A percentile compares a stretch with the other conserved stretches of the same genome.
These are phyloP conservation scores for Eustalomyia histrio DNA, from an alignment of 2,888 invertebrate species.

Conservation along the genomic window DNA sequence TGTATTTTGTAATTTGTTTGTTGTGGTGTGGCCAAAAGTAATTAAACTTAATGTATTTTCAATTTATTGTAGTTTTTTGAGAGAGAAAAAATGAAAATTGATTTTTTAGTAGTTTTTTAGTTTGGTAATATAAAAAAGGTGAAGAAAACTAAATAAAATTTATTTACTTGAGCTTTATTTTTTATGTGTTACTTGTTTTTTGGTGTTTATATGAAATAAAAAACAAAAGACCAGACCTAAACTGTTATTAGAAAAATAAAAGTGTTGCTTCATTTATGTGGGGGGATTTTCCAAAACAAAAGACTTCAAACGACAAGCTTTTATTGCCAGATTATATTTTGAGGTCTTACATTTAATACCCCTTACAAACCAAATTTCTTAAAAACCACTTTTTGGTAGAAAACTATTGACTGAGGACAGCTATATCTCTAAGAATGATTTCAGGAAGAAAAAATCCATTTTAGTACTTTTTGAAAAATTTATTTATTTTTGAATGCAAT, in stretches of 20 bases:
- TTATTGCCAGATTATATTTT: no score
- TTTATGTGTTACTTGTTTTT: not conserved
- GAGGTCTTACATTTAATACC: no score
- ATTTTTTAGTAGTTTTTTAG: conserved; percentile 33
- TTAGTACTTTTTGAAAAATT: no score
- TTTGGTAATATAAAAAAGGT: conserved; percentile 2
- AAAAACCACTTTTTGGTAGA: no score
- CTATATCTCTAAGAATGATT: no score
- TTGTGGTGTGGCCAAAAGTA: conserved; percentile 64
- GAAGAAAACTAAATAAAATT: not conserved
- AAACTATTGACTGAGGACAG: no score
- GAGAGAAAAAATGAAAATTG: conserved; percentile 32
- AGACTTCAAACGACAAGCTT: no score
- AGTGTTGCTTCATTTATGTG: no score
- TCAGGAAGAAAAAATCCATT: no score
- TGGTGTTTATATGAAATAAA: not conserved
- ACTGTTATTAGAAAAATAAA: not conserved
- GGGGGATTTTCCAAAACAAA: not conserved
- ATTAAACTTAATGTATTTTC: conserved; percentile 71
- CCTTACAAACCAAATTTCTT: no score
- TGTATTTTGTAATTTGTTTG: conserved; percentile 21
- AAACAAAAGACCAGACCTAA: conserved; percentile 5
- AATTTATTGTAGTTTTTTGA: conserved; percentile 67
- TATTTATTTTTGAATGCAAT: no score
- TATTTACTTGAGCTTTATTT: not conserved